Conservation (phyloP, 2,113 vertebrate genomes). For the Camarhynchus parvulus region DNA sequence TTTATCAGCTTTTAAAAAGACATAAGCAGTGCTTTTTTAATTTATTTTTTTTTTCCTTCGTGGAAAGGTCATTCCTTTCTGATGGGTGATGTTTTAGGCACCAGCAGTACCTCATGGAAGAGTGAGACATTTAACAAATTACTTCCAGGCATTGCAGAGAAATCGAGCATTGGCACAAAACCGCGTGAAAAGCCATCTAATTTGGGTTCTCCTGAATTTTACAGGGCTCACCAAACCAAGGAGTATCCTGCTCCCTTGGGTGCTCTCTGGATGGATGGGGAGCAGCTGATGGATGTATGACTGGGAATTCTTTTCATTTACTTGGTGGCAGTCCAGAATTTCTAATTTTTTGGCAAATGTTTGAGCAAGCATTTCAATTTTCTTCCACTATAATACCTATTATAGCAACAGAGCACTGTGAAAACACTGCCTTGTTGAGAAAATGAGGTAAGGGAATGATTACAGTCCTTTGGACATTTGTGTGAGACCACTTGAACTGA, state of each 20-base stretch:
- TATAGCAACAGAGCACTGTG: neutral
- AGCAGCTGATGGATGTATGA: neutral
- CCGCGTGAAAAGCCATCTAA: neutral
- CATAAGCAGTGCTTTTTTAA: neutral
- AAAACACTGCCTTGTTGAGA: neutral
- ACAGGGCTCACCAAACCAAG: neutral
- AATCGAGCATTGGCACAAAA: neutral
- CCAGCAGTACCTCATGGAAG: neutral
- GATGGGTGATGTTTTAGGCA: slow-evolving; percentile 3
- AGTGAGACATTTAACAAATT: neutral
- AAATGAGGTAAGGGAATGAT: neutral
- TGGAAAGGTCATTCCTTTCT: slow-evolving; percentile 67
- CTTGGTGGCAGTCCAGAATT: neutral
- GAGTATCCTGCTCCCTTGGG: neutral
- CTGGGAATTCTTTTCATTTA: neutral
- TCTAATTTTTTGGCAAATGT: slow-evolving; percentile 11
- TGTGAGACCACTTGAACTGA: neutral
- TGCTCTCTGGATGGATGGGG: neutral
- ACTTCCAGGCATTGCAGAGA: neutral
- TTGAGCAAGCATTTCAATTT: slow-evolving; percentile 25
- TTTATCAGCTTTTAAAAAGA: slow-evolving; percentile 66
- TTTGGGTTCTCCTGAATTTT: neutral
- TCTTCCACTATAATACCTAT: neutral
- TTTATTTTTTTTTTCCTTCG: neutral
- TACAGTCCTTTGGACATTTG: neutral